These are phyloP conservation scores for Etheostoma cragini DNA, from an alignment of 2,113 vertebrate species.

Conservation along the genomic window DNA sequence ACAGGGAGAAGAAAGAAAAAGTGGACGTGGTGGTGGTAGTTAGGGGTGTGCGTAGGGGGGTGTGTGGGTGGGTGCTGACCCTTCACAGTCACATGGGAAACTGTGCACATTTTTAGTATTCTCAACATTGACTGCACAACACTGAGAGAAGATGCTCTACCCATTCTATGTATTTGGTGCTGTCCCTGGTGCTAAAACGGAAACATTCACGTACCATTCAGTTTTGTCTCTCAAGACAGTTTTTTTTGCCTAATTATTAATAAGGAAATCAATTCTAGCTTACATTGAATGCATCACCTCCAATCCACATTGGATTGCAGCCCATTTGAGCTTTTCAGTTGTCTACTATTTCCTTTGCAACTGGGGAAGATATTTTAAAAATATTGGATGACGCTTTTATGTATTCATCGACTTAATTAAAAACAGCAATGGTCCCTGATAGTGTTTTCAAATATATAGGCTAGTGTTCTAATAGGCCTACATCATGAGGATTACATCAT, in stretches of 20 bases:
- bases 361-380: neutral
- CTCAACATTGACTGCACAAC: conserved; percentile 12
- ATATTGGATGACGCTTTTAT: neutral
- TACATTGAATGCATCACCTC: conserved; percentile 9
- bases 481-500: neutral
- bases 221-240: neutral
- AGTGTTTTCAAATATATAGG: neutral
- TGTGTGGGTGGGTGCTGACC: conserved; percentile 65
- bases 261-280: neutral
- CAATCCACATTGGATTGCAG: neutral
- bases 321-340: neutral
- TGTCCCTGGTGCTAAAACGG: conserved; percentile 81
- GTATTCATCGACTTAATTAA: neutral
- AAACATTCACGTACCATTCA: conserved; percentile 1
- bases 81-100: conserved; percentile 70
- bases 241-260: neutral
- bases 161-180: conserved; percentile 57
- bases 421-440: neutral
- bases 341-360: neutral
- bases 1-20: conserved; percentile 64
- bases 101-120: conserved; percentile 31
- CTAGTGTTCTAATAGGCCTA: neutral
- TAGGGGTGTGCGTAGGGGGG: conserved; percentile 37
- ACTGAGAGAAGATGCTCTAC: conserved; percentile 5
- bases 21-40: conserved; percentile 52